phyloP scores from a whole-genome alignment of 1,140 invertebrate species.

The Mamestra configurata region DNA sequence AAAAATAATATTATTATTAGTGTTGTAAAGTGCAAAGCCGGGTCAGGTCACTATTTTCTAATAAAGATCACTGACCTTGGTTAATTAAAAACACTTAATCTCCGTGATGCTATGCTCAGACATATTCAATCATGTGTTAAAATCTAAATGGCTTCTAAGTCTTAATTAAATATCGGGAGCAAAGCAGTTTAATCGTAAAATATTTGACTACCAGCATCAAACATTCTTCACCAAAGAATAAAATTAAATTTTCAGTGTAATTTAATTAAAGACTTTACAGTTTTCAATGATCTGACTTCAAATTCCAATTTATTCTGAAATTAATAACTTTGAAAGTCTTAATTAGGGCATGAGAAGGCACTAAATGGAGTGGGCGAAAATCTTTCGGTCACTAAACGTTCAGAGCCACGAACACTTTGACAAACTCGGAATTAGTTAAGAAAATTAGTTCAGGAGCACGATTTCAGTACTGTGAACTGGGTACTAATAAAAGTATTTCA shows the following conservation, averaged over 20 bases:
- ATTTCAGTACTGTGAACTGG: neutral
- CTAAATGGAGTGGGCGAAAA: neutral
- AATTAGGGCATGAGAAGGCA: slow-evolving; percentile 18
- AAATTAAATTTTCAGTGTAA: neutral
- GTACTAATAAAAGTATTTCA: neutral
- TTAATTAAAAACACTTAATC: no score
- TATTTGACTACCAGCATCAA: neutral
- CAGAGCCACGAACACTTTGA: slow-evolving; percentile 10
- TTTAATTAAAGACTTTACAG: slow-evolving; percentile 18
- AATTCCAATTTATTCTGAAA: slow-evolving; percentile 33
- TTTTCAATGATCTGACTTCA: slow-evolving; percentile 21
- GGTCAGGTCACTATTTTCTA: no score
- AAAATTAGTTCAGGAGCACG: slow-evolving; percentile 3
- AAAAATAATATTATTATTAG: no score
- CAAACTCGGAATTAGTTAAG: slow-evolving; percentile 9
- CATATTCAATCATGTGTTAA: no score
- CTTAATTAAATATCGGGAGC: neutral
- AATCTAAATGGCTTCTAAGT: neutral
- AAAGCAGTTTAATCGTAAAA: neutral
- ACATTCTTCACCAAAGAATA: neutral
- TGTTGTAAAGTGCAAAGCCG: no score
- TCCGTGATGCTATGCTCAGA: no score
- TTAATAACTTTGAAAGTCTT: slow-evolving; percentile 40
- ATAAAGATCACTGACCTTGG: no score
- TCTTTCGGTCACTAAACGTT: slow-evolving; percentile 19